Percentiles rank a stretch among this genome's conserved stretches.
Conservation (phyloP, 2,113 vertebrate species). For the Pomatorhinus ruficollis region DNA sequence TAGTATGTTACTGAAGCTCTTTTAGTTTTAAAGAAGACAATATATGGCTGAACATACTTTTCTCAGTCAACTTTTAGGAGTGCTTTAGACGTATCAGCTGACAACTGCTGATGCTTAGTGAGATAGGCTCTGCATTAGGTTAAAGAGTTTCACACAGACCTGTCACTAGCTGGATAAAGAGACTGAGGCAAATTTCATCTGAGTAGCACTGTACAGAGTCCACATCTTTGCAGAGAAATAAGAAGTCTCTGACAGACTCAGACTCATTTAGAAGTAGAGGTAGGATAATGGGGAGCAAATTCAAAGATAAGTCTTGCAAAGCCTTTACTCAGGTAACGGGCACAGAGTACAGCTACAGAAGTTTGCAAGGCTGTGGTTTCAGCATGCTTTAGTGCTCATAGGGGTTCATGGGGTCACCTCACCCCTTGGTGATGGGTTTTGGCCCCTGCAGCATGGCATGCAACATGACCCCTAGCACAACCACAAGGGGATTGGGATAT, state of each 20-base stretch:
- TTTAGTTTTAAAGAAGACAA: not conserved
- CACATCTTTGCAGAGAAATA: not conserved
- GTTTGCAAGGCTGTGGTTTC: not conserved
- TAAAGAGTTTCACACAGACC: not conserved
- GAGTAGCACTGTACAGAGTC: not conserved
- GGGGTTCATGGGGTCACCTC: not conserved
- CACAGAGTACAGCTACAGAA: not conserved
- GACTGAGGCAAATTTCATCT: not conserved
- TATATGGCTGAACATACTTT: not conserved
- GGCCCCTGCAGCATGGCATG: not conserved
- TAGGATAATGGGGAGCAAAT: not conserved
- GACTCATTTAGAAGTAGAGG: not conserved
- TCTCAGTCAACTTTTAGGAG: not conserved
- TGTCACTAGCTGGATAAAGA: not conserved
- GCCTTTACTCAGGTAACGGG: not conserved
- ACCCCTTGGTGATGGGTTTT: rapidly evolving
- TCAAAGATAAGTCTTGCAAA: not conserved
- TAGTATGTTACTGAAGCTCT: not conserved
- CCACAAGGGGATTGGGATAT: not conserved
- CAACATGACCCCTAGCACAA: not conserved
- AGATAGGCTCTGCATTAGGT: not conserved
- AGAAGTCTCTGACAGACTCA: not conserved
- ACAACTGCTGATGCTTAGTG: not conserved
- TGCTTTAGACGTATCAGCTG: not conserved
- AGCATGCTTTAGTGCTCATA: not conserved